A percentile compares a stretch with the other conserved stretches of the same genome.
Conservation (phyloP, 2,888 invertebrate genomes). For the Andricus quercusramuli region DNA sequence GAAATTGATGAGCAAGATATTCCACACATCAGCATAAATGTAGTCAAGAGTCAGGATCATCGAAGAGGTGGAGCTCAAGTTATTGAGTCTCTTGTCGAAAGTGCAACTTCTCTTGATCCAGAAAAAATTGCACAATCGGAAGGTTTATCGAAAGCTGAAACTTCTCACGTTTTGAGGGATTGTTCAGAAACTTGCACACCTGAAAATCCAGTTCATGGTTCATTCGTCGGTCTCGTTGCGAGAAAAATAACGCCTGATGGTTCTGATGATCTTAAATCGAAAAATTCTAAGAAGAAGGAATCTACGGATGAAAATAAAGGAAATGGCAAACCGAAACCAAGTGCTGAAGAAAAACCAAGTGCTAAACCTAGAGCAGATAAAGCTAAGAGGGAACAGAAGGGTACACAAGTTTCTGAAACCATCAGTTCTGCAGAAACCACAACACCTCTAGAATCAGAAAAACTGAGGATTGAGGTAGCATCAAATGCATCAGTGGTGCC, state of each 20-base stretch:
- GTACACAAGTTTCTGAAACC: conserved; percentile 8
- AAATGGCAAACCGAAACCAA: conserved; percentile 41
- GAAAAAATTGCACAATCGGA: background rate
- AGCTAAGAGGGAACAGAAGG: conserved; percentile 54
- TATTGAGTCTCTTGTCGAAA: conserved; percentile 59
- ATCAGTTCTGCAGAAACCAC: conserved; percentile 2
- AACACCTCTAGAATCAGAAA: background rate
- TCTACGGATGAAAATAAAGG: conserved; percentile 11
- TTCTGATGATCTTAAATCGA: conserved; percentile 26
- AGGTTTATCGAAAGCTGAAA: background rate
- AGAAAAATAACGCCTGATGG: conserved; percentile 59
- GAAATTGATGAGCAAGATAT: conserved; percentile 87
- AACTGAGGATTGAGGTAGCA: background rate
- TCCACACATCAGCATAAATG: conserved; percentile 86
- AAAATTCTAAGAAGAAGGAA: conserved; percentile 43
- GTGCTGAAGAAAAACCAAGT: conserved; percentile 39
- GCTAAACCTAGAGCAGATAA: background rate
- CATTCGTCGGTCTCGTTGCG: conserved; percentile 68
- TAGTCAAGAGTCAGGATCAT: conserved; percentile 81
- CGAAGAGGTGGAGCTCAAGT: conserved; percentile 65
- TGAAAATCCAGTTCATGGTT: conserved; percentile 57
- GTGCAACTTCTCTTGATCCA: background rate
- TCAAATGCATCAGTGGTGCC: background rate
- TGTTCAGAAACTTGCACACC: background rate
- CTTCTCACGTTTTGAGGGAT: background rate